A percentile compares a stretch with the other conserved stretches of the same genome.
These are phyloP conservation scores for Branchinecta lynchi DNA, from an alignment of 1,140 invertebrate species.

Conservation along the genomic window DNA sequence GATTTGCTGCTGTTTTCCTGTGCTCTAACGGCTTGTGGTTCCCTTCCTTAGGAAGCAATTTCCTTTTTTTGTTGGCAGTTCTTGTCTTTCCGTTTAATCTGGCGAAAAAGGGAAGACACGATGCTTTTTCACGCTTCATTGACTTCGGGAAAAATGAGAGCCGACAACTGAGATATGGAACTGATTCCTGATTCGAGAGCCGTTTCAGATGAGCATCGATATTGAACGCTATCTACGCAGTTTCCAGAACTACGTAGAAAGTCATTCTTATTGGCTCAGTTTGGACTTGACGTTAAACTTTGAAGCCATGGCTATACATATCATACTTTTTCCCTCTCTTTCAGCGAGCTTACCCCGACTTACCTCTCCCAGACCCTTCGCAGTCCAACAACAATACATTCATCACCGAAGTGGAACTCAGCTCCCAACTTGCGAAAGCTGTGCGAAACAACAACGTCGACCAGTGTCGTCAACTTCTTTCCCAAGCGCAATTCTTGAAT, in stretches of 20 bases:
- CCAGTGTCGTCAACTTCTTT: neutral
- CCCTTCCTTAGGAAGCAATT: too few species aligned
- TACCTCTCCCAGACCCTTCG: neutral
- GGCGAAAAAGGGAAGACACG: too few species aligned
- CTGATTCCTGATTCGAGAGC: conserved; percentile 40
- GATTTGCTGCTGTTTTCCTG: too few species aligned
- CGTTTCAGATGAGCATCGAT: conserved; percentile 47
- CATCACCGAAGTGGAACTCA: neutral
- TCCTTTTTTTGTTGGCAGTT: too few species aligned
- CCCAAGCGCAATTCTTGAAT: neutral
- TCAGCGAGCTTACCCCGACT: too few species aligned
- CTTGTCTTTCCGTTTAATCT: too few species aligned
- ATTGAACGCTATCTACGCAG: conserved; percentile 44
- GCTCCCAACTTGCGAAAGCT: neutral
- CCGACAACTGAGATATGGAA: neutral
- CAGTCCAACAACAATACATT: neutral
- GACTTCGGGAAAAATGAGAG: too few species aligned
- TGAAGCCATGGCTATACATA: conserved; percentile 47
- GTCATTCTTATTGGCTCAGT: conserved; percentile 42
- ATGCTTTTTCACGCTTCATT: too few species aligned
- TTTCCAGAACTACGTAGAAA: conserved; percentile 53
- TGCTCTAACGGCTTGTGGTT: too few species aligned
- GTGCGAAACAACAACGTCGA: neutral
- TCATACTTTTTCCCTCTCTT: too few species aligned
- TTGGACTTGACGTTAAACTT: conserved; percentile 37